Evolutionary conservation across 2,113 vertebrate genomes (phyloP).

Genomic region (Antennarius striatus): DNA sequence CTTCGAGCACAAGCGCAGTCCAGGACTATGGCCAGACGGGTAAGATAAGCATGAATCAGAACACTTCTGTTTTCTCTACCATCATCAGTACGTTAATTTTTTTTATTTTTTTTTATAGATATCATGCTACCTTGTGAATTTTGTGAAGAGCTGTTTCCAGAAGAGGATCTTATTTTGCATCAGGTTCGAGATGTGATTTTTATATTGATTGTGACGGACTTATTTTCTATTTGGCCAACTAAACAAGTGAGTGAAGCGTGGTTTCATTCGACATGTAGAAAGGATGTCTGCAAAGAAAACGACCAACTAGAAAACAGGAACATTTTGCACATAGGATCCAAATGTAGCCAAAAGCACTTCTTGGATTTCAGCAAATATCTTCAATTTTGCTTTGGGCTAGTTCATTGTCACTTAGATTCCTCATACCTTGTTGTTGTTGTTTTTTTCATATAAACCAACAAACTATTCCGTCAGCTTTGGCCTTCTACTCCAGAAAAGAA

Average conservation of each 20-base stretch:
- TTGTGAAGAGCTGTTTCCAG: constrained; percentile 94
- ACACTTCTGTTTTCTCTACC: background rate
- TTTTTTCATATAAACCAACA: too few relatives aligned
- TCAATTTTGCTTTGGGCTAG: background rate
- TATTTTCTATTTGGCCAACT: background rate
- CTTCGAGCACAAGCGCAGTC: constrained; percentile 32
- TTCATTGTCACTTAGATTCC: background rate
- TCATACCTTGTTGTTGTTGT: too few relatives aligned
- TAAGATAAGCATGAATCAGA: background rate
- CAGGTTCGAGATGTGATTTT: constrained; percentile 81
- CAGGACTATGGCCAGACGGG: constrained; percentile 62
- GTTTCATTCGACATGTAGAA: too few relatives aligned
- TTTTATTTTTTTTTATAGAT: constrained; percentile 44
- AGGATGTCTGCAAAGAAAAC: too few relatives aligned
- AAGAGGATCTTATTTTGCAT: constrained; percentile 93
- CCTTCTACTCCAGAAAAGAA: too few relatives aligned
- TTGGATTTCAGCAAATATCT: too few relatives aligned
- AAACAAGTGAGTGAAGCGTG: background rate
- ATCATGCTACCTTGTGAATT: constrained; percentile 95
- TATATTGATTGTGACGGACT: background rate
- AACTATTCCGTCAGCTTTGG: too few relatives aligned
- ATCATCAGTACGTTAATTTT: constrained; percentile 6
- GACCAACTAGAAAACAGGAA: background rate
- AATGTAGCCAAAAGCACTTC: background rate
- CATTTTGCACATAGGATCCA: background rate